Base-by-base conservation (phyloP, 2,113 vertebrate species). In the Grantiella picta region DNA sequence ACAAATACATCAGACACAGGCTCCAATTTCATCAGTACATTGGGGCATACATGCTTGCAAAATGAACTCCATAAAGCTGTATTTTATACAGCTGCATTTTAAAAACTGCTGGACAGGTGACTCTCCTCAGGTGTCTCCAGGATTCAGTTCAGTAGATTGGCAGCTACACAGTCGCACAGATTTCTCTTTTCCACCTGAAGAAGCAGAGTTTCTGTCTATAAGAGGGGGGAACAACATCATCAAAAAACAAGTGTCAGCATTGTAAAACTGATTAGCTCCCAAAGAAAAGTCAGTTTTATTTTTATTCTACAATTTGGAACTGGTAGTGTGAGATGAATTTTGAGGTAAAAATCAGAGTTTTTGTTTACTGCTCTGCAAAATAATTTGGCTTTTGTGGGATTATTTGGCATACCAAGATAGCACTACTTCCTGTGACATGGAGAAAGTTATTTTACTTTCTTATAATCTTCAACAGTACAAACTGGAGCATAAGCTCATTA, bases 111-210 rank as follows among this genome's bases (percentile, higher is more conserved):
- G 76, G 68, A 50, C 16, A 42, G 70, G 35, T 90, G 91, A 78
- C 9, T 70, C 52, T 86, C 80, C 76, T 82, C 49, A 81, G 68
- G 14, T 59, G 76, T 50, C 92, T 89, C 76, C 83, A 75, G 89
- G 92, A 56, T 71, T 97, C 95, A 97, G 91, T 96, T 94, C 89
- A 97, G 89, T 52, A 97, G 92, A 81, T 64, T 96, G 78, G 91
- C 86, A 82, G 94, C 61, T 78, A 97, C 65, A 50, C 96, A 97
- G 80, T 96, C 96, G 1, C 96, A 97, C 52, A 96, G 91, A 81
- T 95, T 97, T 95, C 96, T 96, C 65, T 96, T 97, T 84, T 97
- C 96, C 94, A 97, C 96, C 60, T 97, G 95, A 95, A 97, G 96
- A 75, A 97, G 96, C 89, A 97, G 95, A 64, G 96, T 97, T 95